These are phyloP conservation scores for Drosophila bocqueti DNA, from an alignment of 1,140 invertebrate genomes.

Conservation along the genomic window DNA sequence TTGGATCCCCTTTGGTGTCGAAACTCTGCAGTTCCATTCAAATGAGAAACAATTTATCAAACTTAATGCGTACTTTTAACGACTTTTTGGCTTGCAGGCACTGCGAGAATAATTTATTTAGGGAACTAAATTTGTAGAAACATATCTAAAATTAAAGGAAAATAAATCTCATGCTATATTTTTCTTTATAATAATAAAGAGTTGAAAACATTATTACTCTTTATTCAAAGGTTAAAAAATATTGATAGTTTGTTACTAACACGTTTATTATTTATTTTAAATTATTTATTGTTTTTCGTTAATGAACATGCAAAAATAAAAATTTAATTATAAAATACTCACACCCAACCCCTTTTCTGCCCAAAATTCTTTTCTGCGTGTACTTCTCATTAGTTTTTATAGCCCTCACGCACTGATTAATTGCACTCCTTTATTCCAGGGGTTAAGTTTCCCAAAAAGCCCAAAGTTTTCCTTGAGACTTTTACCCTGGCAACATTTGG, in stretches of 20 bases:
- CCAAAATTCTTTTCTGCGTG: neutral
- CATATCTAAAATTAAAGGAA: too few species aligned
- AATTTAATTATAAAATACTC: too few species aligned
- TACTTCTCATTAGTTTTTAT: conserved; percentile 37
- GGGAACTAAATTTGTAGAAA: too few species aligned
- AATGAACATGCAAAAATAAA: too few species aligned
- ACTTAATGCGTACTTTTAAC: conserved; percentile 15
- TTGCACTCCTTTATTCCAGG: conserved; percentile 18
- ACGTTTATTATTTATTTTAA: too few species aligned
- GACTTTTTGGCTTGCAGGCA: conserved; percentile 1
- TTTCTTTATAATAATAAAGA: too few species aligned
- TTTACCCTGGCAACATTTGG: conserved; percentile 36
- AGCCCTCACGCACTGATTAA: conserved; percentile 40
- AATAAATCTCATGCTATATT: too few species aligned
- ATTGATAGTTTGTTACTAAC: too few species aligned
- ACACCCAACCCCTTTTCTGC: neutral
- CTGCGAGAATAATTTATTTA: neutral
- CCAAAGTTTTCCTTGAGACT: conserved; percentile 29
- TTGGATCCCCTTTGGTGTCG: conserved; percentile 15
- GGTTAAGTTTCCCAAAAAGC: neutral
- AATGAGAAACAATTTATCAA: conserved; percentile 40
- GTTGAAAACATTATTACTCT: too few species aligned
- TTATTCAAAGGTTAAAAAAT: too few species aligned
- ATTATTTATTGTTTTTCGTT: too few species aligned
- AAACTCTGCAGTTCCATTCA: conserved; percentile 23